Evolutionary conservation across 2,797 vertebrate species (phyloP).

Genomic region (Acanthis flammea): DNA sequence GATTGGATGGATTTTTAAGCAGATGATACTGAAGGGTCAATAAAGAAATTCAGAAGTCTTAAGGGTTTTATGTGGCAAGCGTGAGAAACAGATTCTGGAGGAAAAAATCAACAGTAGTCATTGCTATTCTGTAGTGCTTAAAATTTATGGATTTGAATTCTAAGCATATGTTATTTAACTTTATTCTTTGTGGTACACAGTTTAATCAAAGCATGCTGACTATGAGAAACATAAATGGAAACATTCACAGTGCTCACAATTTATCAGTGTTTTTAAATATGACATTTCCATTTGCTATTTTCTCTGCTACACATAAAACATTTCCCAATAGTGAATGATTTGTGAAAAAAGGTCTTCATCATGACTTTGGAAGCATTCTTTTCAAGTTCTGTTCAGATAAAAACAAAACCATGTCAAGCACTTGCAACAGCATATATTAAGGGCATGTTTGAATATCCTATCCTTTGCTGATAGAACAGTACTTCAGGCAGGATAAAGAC

Average conservation of each 20-base stretch:
- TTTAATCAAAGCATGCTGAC: neutral
- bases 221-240: neutral
- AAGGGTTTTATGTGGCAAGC: neutral
- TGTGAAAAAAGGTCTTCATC: neutral
- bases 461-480: neutral
- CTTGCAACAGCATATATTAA: neutral
- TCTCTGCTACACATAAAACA: neutral
- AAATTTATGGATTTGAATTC: neutral
- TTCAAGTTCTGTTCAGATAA: neutral
- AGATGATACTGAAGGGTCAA: neutral
- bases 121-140: neutral
- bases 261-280: neutral
- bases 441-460: neutral
- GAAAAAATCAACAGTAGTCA: neutral
- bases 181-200: neutral
- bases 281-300: neutral
- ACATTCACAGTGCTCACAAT: neutral
- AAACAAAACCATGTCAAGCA: neutral
- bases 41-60: neutral
- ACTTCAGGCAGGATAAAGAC: neutral
- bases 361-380: neutral
- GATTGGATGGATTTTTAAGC: neutral
- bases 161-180: neutral
- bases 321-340: neutral
- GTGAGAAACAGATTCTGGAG: neutral